Conservation (phyloP, 2,113 vertebrate genomes). For the Sialia sialis region DNA sequence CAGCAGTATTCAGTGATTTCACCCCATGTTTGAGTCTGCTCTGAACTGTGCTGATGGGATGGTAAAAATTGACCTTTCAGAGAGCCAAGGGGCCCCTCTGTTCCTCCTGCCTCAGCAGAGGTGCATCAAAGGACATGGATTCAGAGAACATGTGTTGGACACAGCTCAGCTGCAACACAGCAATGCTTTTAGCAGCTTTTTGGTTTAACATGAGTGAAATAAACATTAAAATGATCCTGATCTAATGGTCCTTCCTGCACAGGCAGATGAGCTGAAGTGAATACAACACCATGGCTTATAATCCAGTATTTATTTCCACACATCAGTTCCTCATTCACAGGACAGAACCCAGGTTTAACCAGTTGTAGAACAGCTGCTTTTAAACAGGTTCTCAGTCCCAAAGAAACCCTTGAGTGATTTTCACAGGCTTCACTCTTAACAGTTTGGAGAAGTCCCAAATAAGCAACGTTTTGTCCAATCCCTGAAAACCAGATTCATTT, state of each 20-base stretch:
- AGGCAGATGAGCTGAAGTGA: background rate
- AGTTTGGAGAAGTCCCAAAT: background rate
- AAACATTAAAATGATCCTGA: background rate
- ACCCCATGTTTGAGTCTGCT: background rate
- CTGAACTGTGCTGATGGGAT: background rate
- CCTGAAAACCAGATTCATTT: background rate
- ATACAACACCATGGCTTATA: background rate
- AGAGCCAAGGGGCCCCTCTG: background rate
- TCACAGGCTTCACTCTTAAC: background rate
- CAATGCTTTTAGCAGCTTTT: background rate
- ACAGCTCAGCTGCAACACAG: background rate
- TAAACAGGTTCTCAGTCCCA: background rate
- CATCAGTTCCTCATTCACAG: background rate
- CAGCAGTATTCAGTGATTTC: constrained; percentile 11
- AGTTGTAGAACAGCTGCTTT: background rate
- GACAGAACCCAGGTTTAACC: background rate
- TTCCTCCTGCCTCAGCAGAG: background rate
- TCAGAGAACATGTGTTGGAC: fast-evolving
- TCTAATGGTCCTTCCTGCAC: background rate
- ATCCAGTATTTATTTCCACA: background rate
- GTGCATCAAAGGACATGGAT: fast-evolving
- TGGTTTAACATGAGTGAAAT: background rate
- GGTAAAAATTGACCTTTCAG: background rate
- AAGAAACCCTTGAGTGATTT: background rate
- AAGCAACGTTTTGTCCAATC: background rate